Base-by-base conservation (phyloP, 2,797 vertebrate genomes). In the Gymnoscopelus braueri region DNA sequence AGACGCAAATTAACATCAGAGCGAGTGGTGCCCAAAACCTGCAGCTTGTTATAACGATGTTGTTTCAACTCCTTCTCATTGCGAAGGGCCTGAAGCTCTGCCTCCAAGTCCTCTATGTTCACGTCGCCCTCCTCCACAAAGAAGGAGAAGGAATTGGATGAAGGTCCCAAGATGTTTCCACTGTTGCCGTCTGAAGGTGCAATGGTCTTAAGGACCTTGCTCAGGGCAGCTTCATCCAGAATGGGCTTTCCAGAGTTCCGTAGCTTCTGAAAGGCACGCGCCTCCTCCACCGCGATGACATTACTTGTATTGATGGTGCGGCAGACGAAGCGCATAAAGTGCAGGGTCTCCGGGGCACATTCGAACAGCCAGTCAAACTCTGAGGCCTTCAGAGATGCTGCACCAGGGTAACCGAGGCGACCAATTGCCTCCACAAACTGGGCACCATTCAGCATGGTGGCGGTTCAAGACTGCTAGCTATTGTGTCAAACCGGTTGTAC, bases 301-400 rank as follows among this genome's bases (percentile, higher is more conserved):
- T 95, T 92, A 67, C 83, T 91, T 63, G 85, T 92, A 66, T 85
- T 95, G 76, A 97, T 74, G 47, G 83, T 94, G 39, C 88, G 90
- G 87, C 96, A 99, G 78, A 98, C 94, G 86, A 97, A 97, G 7
- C 93, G 92, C 80, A 98, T 78, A 80, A 99, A 95, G 3, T 93
- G 84, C 65, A 86, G 93, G 55, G 90, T 93, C 79, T 96, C 95
- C 0, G 73, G 91, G 19, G 91, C 81, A 3, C 96, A 93, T 60
- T 97, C 96, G 84, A 98, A 98, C 70, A 98, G 89, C 97, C 98
- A 99, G 83, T 99, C 97, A 74, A 99, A 98, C 83, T 98, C 96
- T 1, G 95, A 96, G 65, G 93, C 94, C 80, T 94, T 94, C 53
- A 98, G 93, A 7, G 80, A 81, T 52, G 91, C 81, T 0, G 92